Conservation (phyloP, 1,140 invertebrate species). For the Pogonus chalceus region DNA sequence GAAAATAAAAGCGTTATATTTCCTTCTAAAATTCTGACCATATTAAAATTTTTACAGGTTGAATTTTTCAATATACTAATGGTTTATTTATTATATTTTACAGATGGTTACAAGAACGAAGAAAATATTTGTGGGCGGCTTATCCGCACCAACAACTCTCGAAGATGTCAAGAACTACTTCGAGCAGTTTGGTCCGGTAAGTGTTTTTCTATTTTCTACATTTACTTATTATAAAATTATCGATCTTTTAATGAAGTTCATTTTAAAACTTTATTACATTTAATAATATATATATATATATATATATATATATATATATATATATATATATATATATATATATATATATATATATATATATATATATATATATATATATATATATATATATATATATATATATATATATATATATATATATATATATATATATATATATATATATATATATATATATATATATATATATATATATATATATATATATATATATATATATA, state of each 20-base stretch:
- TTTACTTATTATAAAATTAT: slow-evolving; percentile 7
- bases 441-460: too few relatives aligned
- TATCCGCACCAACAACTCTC: slow-evolving; percentile 96
- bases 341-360: background rate
- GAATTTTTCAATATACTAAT: too few relatives aligned
- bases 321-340: background rate
- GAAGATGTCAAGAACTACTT: slow-evolving; percentile 99
- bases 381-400: too few relatives aligned
- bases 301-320: slow-evolving; percentile 1
- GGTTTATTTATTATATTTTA: slow-evolving; percentile 44
- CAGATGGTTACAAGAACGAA: slow-evolving; percentile 99
- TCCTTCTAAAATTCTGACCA: too few relatives aligned
- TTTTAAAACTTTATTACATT: background rate
- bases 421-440: too few relatives aligned
- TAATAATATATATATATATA: background rate
- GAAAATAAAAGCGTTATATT: too few relatives aligned
- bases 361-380: too few relatives aligned
- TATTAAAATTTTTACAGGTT: too few relatives aligned
- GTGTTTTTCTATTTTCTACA: too few relatives aligned
- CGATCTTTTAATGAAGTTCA: background rate
- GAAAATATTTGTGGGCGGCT: slow-evolving; percentile 99
- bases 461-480: too few relatives aligned
- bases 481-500: too few relatives aligned
- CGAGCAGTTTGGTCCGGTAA: slow-evolving; percentile 98
- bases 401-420: too few relatives aligned